These are phyloP conservation scores for Dryococelus australis DNA, from an alignment of 2,888 invertebrate species.

Conservation along the genomic window DNA sequence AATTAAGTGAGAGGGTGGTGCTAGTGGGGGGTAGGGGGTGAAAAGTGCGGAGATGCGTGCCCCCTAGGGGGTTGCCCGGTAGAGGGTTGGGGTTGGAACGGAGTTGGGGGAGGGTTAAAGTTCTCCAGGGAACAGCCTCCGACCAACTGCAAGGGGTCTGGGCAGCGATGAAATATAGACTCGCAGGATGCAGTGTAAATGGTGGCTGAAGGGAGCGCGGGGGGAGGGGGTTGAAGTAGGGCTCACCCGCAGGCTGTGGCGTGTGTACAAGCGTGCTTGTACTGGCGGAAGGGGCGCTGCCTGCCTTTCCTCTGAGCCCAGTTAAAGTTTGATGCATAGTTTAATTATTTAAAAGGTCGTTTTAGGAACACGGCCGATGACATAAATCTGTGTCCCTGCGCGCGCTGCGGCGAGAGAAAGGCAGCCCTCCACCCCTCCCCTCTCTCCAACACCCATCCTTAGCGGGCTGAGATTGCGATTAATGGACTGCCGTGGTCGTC, in stretches of 20 bases:
- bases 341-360: conserved; percentile 9
- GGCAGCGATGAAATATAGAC: background rate
- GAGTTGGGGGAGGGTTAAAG: background rate
- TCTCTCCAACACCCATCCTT: background rate
- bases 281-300: background rate
- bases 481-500: background rate
- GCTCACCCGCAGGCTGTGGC: background rate
- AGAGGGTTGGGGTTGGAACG: background rate
- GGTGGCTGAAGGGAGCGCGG: background rate
- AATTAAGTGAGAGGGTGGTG: background rate
- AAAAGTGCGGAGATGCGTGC: background rate
- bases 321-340: background rate
- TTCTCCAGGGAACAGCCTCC: background rate
- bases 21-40: background rate
- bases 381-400: background rate
- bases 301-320: background rate
- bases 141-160: background rate
- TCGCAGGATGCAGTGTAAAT: background rate
- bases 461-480: background rate
- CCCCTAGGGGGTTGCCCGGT: background rate
- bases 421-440: background rate
- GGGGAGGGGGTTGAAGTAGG: background rate
- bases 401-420: background rate
- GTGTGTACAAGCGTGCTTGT: background rate
- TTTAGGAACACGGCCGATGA: conserved; percentile 7